These are phyloP conservation scores for Ceraclea dissimilis DNA, from an alignment of 2,888 invertebrate genomes.

Conservation along the genomic window DNA sequence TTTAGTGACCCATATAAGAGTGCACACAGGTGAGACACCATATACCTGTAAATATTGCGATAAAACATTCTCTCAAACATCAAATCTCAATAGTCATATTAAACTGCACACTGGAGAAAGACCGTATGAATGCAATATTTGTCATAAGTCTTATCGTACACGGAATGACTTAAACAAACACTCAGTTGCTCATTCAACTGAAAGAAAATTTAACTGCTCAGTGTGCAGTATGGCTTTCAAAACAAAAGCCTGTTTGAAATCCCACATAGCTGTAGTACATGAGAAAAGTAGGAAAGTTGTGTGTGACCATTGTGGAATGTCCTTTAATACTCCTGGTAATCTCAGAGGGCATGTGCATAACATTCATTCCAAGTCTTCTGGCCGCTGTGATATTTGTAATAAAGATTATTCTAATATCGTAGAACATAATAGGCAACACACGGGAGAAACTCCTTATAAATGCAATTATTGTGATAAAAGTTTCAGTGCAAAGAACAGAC, in stretches of 20 bases:
- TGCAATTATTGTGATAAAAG: slow-evolving; percentile 38
- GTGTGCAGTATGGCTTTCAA: slow-evolving; percentile 16
- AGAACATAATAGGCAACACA: slow-evolving; percentile 51
- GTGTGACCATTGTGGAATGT: slow-evolving; percentile 34
- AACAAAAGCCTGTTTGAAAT: slow-evolving; percentile 14
- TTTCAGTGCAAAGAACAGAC: slow-evolving; percentile 36
- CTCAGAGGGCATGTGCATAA: slow-evolving; percentile 20
- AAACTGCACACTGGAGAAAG: slow-evolving; percentile 42
- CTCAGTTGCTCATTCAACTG: slow-evolving; percentile 40
- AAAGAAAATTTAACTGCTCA: slow-evolving; percentile 15
- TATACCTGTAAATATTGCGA: slow-evolving; percentile 36
- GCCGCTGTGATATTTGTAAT: slow-evolving; percentile 42
- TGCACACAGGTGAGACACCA: slow-evolving; percentile 21
- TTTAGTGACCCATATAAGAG: slow-evolving; percentile 15
- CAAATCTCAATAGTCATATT: slow-evolving; percentile 37
- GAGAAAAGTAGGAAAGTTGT: slow-evolving; percentile 39
- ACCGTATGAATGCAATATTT: slow-evolving; percentile 37
- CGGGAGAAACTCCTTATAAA: slow-evolving; percentile 44
- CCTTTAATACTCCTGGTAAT: slow-evolving; percentile 21
- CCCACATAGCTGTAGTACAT: slow-evolving; percentile 36
- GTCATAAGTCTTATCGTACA: slow-evolving; percentile 39
- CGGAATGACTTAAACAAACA: slow-evolving; percentile 37
- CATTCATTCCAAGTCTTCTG: slow-evolving; percentile 22
- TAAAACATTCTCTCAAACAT: slow-evolving; percentile 28
- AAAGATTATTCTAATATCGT: slow-evolving; percentile 50